These are phyloP conservation scores for Eupithecia pulchellata DNA, from an alignment of 2,888 invertebrate species.

Conservation along the genomic window DNA sequence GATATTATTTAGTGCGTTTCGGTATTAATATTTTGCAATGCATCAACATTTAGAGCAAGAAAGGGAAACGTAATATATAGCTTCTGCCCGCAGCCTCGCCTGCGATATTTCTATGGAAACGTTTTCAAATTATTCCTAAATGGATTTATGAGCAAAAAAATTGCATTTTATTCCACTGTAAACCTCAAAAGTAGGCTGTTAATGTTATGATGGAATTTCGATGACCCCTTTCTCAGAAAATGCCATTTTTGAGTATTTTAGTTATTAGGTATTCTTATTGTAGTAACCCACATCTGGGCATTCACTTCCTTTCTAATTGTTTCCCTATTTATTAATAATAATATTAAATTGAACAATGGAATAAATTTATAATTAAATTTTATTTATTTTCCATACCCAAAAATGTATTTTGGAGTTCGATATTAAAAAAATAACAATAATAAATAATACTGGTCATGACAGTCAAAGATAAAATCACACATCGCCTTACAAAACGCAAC, in stretches of 20 bases:
- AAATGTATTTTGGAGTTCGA: too few relatives aligned
- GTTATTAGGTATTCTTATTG: background rate
- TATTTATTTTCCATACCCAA: too few relatives aligned
- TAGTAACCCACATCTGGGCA: background rate
- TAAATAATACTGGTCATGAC: too few relatives aligned
- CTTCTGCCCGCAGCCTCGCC: background rate
- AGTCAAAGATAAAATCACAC: too few relatives aligned
- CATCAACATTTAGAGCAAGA: background rate
- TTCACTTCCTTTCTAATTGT: background rate
- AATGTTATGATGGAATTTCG: too few relatives aligned
- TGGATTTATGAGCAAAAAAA: too few relatives aligned
- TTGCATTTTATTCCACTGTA: too few relatives aligned
- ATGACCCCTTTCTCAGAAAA: background rate
- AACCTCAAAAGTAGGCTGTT: too few relatives aligned
- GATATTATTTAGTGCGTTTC: slow-evolving; percentile 26
- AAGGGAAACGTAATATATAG: background rate
- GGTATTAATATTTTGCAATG: slow-evolving; percentile 14
- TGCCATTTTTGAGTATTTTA: background rate
- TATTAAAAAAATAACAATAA: too few relatives aligned
- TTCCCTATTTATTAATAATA: background rate
- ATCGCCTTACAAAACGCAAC: background rate
- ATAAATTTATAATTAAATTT: too few relatives aligned
- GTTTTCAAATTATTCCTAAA: too few relatives aligned
- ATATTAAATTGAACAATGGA: too few relatives aligned
- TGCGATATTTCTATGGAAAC: background rate